A percentile compares a stretch with the other conserved stretches of the same genome.
Conservation (phyloP, 1,140 invertebrate species). For the Anthonomus grandis region DNA sequence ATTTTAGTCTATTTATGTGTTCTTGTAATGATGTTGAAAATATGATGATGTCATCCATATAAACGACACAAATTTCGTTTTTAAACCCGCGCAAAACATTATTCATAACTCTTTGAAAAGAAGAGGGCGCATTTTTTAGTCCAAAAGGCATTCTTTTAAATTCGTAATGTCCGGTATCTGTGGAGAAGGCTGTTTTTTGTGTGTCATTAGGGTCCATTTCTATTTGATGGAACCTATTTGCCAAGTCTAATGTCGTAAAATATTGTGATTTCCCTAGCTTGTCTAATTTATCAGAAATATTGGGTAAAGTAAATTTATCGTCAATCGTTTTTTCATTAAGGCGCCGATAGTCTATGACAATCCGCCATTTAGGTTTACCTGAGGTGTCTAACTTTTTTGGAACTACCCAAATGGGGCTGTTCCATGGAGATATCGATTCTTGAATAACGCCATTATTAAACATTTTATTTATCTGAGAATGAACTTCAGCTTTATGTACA, state of each 20-base stretch:
- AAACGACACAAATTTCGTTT: slow-evolving; percentile 29
- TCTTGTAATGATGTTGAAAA: slow-evolving; percentile 20
- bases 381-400: too few species aligned
- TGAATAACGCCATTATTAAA: too few species aligned
- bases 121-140: slow-evolving; percentile 46
- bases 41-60: slow-evolving; percentile 30
- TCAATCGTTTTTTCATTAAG: slow-evolving; percentile 46
- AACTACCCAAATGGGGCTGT: too few species aligned
- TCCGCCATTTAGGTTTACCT: slow-evolving; percentile 38
- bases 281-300: slow-evolving; percentile 48
- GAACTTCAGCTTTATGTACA: too few species aligned
- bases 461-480: too few species aligned
- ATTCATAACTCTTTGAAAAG: slow-evolving; percentile 51
- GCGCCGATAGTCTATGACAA: slow-evolving; percentile 49
- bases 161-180: slow-evolving; percentile 45
- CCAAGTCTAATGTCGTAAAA: slow-evolving; percentile 50
- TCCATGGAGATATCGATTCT: too few species aligned
- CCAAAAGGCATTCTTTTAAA: slow-evolving; percentile 47
- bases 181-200: slow-evolving; percentile 47
- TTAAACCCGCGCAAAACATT: slow-evolving; percentile 41
- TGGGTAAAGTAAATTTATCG: slow-evolving; percentile 54
- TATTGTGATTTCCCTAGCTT: slow-evolving; percentile 40
- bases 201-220: slow-evolving; percentile 38
- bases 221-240: slow-evolving; percentile 52
- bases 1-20: slow-evolving; percentile 16